phyloP scores from a whole-genome alignment of 2,113 vertebrate genomes.

The Tyrannus savana region DNA sequence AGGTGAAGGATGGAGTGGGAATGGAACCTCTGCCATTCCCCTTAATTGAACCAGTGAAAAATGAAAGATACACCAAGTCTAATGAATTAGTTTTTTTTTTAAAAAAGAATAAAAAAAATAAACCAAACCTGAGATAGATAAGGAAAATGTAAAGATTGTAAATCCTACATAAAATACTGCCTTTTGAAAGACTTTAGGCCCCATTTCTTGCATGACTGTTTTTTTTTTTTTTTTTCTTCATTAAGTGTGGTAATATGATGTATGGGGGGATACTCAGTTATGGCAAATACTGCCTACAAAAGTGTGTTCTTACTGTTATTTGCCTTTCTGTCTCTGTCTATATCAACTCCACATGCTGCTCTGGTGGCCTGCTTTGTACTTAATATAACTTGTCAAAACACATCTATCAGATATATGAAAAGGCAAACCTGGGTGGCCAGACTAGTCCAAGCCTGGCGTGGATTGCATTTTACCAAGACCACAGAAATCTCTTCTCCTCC shows the following conservation, averaged over 20 bases:
- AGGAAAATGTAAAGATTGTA: slow-evolving; percentile 15
- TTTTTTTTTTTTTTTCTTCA: neutral
- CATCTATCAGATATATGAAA: slow-evolving; percentile 79
- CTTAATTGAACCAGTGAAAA: neutral
- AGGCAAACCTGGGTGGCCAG: slow-evolving; percentile 79
- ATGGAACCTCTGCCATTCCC: neutral
- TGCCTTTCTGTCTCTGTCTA: slow-evolving; percentile 74
- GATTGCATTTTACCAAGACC: slow-evolving; percentile 67
- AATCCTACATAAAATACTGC: neutral
- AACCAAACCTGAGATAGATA: neutral
- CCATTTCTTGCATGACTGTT: neutral
- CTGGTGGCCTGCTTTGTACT: slow-evolving; percentile 81
- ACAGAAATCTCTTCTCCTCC: slow-evolving; percentile 45
- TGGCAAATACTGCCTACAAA: slow-evolving; percentile 64
- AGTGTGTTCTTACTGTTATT: slow-evolving; percentile 69
- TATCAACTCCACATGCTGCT: slow-evolving; percentile 82
- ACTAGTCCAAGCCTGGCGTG: slow-evolving; percentile 59
- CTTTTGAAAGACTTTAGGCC: slow-evolving; percentile 2
- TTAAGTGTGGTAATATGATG: slow-evolving; percentile 53
- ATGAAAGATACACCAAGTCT: neutral
- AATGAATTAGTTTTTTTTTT: neutral
- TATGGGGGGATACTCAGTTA: slow-evolving; percentile 32
- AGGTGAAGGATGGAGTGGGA: neutral
- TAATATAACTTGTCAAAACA: slow-evolving; percentile 86
- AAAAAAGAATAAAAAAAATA: neutral